Evolutionary conservation across 2,113 vertebrate species (phyloP).

Genomic region (Balaeniceps rex): DNA sequence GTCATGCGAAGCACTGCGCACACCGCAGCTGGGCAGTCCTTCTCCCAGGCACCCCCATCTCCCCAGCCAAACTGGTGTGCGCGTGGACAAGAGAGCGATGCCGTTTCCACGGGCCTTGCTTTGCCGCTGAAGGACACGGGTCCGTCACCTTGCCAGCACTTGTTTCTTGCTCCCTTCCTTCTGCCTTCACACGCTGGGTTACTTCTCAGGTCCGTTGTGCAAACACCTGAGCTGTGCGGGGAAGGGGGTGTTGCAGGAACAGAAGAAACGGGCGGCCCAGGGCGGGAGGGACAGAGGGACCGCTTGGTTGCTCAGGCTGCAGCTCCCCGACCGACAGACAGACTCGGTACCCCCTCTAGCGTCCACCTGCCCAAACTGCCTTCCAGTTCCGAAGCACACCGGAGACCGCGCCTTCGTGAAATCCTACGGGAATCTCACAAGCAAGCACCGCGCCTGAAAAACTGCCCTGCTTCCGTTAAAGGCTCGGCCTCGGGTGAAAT

Average conservation of each 20-base stretch:
- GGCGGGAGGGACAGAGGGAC: not conserved
- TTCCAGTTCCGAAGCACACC: accelerated
- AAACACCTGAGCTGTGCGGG: not conserved
- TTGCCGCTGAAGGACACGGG: not conserved
- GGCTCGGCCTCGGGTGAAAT: too few relatives aligned
- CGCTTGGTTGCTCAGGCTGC: not conserved
- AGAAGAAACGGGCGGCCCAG: not conserved
- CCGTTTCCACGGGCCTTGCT: not conserved
- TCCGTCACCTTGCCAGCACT: not conserved
- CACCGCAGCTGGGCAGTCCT: not conserved
- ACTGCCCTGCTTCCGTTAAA: not conserved
- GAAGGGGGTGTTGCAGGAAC: not conserved
- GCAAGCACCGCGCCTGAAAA: too few relatives aligned
- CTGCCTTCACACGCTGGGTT: not conserved
- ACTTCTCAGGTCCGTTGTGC: accelerated
- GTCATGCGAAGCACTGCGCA: not conserved
- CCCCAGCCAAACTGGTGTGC: not conserved
- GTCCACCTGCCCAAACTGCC: too few relatives aligned
- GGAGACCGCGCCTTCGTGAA: too few relatives aligned
- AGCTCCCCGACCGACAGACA: not conserved
- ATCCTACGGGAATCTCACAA: not conserved
- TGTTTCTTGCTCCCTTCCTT: not conserved
- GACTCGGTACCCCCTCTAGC: not conserved
- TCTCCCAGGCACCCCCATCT: too few relatives aligned
- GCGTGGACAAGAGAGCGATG: accelerated